Base-by-base conservation (phyloP, 2,113 vertebrate genomes). In the Paradisaea rubra region DNA sequence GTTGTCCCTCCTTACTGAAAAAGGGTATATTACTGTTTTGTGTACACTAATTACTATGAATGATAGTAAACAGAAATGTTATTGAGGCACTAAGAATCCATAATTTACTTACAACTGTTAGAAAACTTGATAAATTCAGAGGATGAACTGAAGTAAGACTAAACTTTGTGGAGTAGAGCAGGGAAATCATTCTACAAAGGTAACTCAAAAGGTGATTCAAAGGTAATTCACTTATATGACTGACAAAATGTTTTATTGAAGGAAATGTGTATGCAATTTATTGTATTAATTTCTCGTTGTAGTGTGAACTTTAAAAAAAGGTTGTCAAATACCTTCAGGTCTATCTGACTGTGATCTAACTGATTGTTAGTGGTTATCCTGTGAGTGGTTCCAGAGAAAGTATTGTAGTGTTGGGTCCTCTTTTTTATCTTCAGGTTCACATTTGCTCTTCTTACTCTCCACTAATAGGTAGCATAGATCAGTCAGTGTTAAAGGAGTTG, bases 401-500 rank as follows among this genome's bases (percentile, higher is more conserved):
- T 4, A 64, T 39, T 82, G 61, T 63, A 72, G 74, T 49, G 12
- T 82, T 53, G 31, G 25, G 19, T 47, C 39, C 23, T 77, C 70
- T 17, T 39, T 93, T 53, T 93, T 96, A 61, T 96, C 69, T 95
- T 97, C 91, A 96, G 69, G 81, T 97, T 96, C 91, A 97, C 94
- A 89, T 97, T 93, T 95, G 7, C 57, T 96, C 81, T 98, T 96
- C 82, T 97, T 97, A 35, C 93, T 95, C 95, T 97, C 96, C 93
- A 86, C 97, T 91, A 96, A 92, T 97, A 99, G 99, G 98, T 97
- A 99, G 98, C 94, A 98, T 99, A 98, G 99, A 99, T 98, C 99
- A 98, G 72, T 98, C 99, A 84, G 98, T 99, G 89, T 98, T 99
- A 97, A 99, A 99, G 93, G 99, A 99, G 85, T 98, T 99, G 30